Evolutionary conservation across 2,888 invertebrate genomes (phyloP).

Genomic region (Beris morrisii): DNA sequence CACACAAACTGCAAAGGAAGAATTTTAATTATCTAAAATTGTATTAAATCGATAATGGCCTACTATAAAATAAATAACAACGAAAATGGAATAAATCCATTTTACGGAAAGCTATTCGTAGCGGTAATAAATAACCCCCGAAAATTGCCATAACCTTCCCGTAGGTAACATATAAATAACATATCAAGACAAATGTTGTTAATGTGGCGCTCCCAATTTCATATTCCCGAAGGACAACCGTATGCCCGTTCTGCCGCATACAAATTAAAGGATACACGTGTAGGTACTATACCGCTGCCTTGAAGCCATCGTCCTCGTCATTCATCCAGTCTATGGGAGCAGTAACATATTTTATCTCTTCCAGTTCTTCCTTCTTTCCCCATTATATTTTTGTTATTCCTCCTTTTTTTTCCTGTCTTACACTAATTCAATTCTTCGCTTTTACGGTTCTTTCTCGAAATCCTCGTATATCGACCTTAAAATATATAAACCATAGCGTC

Average conservation of each 20-base stretch:
- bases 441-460: conserved; percentile 5
- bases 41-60: no score
- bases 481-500: not conserved
- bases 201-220: conserved; percentile 26
- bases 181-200: conserved; percentile 19
- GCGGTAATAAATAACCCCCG: conserved; percentile 18
- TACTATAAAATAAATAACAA: no score
- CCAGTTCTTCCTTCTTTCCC: not conserved
- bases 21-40: no score
- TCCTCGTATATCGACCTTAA: conserved; percentile 15
- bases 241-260: conserved; percentile 19
- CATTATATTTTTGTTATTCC: conserved; percentile 8
- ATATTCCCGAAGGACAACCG: conserved; percentile 27
- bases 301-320: conserved; percentile 12
- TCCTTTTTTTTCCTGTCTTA: conserved; percentile 1
- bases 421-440: not conserved
- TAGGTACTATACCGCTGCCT: conserved; percentile 1
- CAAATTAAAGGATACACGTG: conserved; percentile 1
- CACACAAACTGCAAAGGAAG: no score
- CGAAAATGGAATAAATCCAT: no score
- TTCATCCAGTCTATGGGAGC: conserved; percentile 19
- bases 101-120: no score
- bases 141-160: conserved; percentile 13
- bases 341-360: conserved; percentile 25
- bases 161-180: conserved; percentile 18